A percentile compares a stretch with the other conserved stretches of the same genome.
phyloP scores from a whole-genome alignment of 2,888 invertebrate species.

The Bombylius major region DNA sequence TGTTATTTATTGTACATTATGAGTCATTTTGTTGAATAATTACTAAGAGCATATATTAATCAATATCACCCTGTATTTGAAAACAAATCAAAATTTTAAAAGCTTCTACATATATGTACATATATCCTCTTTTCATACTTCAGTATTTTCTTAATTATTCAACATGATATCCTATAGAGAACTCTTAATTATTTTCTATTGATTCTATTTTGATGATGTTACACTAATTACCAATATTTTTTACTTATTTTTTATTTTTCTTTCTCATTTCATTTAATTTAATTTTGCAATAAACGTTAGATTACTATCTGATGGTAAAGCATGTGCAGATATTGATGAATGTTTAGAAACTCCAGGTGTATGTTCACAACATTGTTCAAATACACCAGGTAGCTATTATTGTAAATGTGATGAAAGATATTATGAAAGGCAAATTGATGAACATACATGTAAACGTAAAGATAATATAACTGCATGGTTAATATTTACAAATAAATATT shows the following conservation, averaged over 20 bases:
- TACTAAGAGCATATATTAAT: too few species aligned
- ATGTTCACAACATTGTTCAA: constrained; percentile 91
- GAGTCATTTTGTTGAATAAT: too few species aligned
- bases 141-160: background rate
- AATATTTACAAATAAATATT: constrained; percentile 93
- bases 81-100: too few species aligned
- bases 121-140: too few species aligned
- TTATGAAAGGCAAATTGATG: constrained; percentile 76
- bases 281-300: constrained; percentile 14
- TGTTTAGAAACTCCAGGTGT: constrained; percentile 77
- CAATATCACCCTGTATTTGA: too few species aligned
- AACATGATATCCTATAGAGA: too few species aligned
- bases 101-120: too few species aligned
- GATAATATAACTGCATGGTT: constrained; percentile 76
- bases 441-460: constrained; percentile 79
- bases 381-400: constrained; percentile 87
- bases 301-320: constrained; percentile 75
- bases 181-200: background rate
- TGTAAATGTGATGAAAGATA: constrained; percentile 91
- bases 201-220: background rate
- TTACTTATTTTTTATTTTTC: background rate
- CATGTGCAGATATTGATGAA: constrained; percentile 85
- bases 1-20: too few species aligned
- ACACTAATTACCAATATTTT: background rate
- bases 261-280: background rate